Evolutionary conservation across 1,140 invertebrate genomes (phyloP), one percentile per base, ranked within the genome.

Genomic region (Atopsyche davidsoni): DNA sequence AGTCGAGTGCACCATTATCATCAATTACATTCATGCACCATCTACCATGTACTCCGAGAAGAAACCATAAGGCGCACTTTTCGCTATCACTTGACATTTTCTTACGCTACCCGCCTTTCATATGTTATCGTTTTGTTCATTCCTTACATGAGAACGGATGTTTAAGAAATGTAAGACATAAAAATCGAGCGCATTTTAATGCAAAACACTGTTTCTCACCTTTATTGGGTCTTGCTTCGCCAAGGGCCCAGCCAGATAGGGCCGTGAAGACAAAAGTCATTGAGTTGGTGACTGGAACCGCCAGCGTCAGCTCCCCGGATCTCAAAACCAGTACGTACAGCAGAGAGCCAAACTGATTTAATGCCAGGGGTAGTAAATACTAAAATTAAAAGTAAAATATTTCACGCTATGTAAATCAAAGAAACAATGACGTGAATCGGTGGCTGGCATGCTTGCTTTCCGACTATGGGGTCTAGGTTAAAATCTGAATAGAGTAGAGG

Each of bases 231-330:
- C 65, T 34, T 24, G 70, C 63, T 64, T 83, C 81, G 3, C 79
- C 79, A 16, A 82, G 55, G 7, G 75, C 56, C 61, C 69, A 75
- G 1, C 80, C 79, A 17, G 73, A 72, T 7, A 82, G 54, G 1
- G 77, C 79, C 28, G 81, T 84, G 58, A 80, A 75, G 0, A 78
- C 65, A 62, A 84, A 83, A 21, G 79, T 81, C 18, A 83, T 61
- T 2, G 80, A 80, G 69, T 83, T 83, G 28, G 79, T 73, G 14
- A 83, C 72, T 13, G 81, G 81, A 17, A 83, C 74, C 16, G 79
- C 76, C 19, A 82, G 57, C 0, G 80, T 80, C 47, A 84, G 65
- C 45, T 79, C 79, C 16, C 69, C 62, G 46, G 58, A 64, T 62
- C 76, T 72, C 32, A 83, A 62, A 2, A 72, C 68, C 31, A 77